A percentile compares a stretch with the other conserved stretches of the same genome.
phyloP scores from a whole-genome alignment of 2,113 vertebrate species.

The Megaceryle torquata region DNA sequence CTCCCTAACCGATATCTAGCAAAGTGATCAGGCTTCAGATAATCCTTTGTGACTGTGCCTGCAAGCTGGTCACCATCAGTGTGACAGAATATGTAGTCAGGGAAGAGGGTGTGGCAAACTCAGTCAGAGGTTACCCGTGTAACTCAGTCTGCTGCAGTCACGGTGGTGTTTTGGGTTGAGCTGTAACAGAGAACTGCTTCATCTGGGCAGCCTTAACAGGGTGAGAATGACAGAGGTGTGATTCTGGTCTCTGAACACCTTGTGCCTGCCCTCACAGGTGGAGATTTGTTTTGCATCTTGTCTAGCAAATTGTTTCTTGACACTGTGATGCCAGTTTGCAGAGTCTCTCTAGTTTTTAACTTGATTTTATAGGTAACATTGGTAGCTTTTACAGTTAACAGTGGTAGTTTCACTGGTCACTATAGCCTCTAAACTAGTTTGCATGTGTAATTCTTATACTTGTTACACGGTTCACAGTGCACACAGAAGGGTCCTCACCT shows the following conservation, averaged over 20 bases:
- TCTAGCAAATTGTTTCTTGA: not conserved
- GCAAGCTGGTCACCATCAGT: not conserved
- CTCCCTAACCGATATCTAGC: not conserved
- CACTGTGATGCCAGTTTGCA: not conserved
- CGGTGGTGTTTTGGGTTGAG: not conserved
- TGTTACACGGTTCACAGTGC: not conserved
- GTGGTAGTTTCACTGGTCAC: not conserved
- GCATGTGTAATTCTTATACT: not conserved
- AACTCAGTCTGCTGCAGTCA: not conserved
- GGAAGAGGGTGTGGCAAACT: not conserved
- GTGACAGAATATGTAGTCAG: not conserved
- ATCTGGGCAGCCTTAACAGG: not conserved
- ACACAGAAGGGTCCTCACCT: not conserved
- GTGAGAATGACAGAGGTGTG: rapidly evolving
- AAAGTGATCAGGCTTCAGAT: not conserved
- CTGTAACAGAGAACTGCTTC: not conserved
- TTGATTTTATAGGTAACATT: not conserved
- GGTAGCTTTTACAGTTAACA: not conserved
- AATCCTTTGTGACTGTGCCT: rapidly evolving
- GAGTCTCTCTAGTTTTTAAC: not conserved
- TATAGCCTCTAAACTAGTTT: not conserved
- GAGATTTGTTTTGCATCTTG: not conserved
- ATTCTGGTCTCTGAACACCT: not conserved
- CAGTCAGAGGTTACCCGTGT: not conserved
- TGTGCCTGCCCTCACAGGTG: not conserved